These are phyloP conservation scores for Caenorhabditis imperialis DNA, from an alignment of 2,888 invertebrate species.

Conservation along the genomic window DNA sequence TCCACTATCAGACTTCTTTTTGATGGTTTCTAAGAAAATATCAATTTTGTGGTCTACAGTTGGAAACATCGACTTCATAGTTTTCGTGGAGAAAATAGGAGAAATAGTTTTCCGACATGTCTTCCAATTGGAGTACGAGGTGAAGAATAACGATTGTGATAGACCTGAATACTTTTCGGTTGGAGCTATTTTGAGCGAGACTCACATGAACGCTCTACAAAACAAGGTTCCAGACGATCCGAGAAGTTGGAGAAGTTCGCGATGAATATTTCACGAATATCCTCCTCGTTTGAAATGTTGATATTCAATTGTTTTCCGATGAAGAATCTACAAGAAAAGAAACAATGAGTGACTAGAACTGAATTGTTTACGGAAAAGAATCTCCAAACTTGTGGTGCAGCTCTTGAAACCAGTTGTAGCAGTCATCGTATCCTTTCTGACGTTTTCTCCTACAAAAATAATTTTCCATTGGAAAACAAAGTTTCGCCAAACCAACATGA, in stretches of 20 bases:
- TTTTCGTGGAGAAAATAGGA: conserved; percentile 27
- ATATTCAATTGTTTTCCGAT: conserved; percentile 57
- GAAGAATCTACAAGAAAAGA: conserved; percentile 61
- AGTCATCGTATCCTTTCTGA: conserved; percentile 42
- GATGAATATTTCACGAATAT: conserved; percentile 67
- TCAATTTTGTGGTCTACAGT: conserved; percentile 43
- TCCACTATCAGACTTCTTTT: conserved; percentile 39
- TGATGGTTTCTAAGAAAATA: conserved; percentile 50
- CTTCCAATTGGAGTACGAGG: conserved; percentile 16
- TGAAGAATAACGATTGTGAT: conserved; percentile 1
- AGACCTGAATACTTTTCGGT: no score
- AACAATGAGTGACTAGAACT: no score
- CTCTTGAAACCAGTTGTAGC: conserved; percentile 16
- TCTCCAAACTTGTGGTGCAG: conserved; percentile 49
- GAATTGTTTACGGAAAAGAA: no score
- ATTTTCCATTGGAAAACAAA: no score
- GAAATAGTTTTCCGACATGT: conserved; percentile 8
- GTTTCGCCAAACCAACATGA: conserved; percentile 5
- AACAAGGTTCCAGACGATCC: conserved; percentile 57
- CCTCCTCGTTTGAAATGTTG: conserved; percentile 55
- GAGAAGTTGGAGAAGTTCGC: conserved; percentile 68
- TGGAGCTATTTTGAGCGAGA: no score
- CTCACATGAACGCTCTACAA: conserved; percentile 26
- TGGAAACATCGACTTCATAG: conserved; percentile 49
- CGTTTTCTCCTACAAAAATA: conserved; percentile 12